Conservation (phyloP, 2,113 vertebrate species). For the Paralichthys olivaceus region DNA sequence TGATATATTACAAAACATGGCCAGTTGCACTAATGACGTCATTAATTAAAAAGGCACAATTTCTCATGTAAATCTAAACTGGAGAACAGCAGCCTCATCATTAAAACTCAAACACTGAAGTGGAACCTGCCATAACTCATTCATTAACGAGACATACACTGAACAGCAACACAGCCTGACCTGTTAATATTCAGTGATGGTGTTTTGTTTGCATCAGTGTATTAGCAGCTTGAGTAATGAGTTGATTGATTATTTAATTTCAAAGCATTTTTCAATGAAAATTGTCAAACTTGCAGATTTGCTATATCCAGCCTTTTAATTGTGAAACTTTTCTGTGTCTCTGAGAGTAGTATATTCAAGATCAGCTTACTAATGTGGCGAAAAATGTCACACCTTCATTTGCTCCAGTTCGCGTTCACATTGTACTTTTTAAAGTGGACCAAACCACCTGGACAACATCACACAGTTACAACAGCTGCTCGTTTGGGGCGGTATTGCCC, state of each 20-base stretch:
- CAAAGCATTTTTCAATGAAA: background rate
- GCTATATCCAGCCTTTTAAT: background rate
- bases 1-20: constrained; percentile 11
- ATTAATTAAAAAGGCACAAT: constrained; percentile 38
- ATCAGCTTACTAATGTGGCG: too few relatives aligned
- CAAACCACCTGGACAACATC: too few relatives aligned
- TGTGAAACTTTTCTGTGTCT: background rate
- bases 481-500: too few relatives aligned
- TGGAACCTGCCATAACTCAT: constrained; percentile 20
- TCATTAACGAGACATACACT: constrained; percentile 24
- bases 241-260: background rate
- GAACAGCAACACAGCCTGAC: constrained; percentile 7
- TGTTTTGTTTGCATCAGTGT: background rate
- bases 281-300: background rate
- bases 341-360: too few relatives aligned
- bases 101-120: constrained; percentile 34
- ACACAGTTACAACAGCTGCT: too few relatives aligned
- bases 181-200: background rate
- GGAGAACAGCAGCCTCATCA: constrained; percentile 18
- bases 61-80: constrained; percentile 32
- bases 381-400: too few relatives aligned
- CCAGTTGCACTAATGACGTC: constrained; percentile 16
- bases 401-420: too few relatives aligned
- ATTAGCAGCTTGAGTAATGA: background rate
- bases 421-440: too few relatives aligned